Percentiles rank a stretch among this genome's conserved stretches.
Evolutionary conservation across 2,113 vertebrate species (phyloP).

Genomic region (Donacobius atricapilla): DNA sequence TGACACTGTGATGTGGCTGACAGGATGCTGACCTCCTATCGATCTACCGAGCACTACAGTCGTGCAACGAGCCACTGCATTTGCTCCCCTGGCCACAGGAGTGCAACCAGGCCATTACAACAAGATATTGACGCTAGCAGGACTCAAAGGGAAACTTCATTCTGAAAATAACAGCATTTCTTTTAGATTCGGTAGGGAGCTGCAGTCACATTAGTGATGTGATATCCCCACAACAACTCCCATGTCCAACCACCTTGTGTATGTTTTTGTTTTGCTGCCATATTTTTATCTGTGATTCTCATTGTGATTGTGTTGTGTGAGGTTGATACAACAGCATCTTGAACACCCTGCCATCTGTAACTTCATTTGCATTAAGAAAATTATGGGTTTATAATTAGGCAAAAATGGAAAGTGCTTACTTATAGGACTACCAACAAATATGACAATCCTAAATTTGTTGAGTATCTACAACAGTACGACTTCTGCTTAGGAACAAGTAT

Average conservation of each 20-base stretch:
- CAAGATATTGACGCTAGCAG: neutral
- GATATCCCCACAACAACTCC: neutral
- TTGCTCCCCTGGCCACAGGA: neutral
- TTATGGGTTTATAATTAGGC: neutral
- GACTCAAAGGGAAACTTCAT: neutral
- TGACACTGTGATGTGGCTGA: neutral
- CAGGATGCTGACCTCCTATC: neutral
- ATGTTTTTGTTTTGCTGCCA: neutral
- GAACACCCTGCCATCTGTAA: neutral
- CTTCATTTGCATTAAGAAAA: neutral
- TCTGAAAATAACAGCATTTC: neutral
- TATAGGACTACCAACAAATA: neutral
- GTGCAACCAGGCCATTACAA: neutral
- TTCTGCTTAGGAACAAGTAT: neutral
- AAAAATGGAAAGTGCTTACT: neutral
- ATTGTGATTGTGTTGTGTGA: neutral
- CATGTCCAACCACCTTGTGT: neutral
- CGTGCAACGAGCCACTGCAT: fast-evolving
- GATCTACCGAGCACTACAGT: fast-evolving
- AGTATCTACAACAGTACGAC: neutral
- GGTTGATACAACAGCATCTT: neutral
- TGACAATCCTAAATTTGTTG: neutral
- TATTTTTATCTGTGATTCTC: neutral
- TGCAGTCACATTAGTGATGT: neutral
- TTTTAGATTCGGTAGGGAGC: neutral